Evolutionary conservation across 2,888 invertebrate genomes (phyloP), one percentile per base, ranked within the genome.

Genomic region (Gandaritis pyraliata): DNA sequence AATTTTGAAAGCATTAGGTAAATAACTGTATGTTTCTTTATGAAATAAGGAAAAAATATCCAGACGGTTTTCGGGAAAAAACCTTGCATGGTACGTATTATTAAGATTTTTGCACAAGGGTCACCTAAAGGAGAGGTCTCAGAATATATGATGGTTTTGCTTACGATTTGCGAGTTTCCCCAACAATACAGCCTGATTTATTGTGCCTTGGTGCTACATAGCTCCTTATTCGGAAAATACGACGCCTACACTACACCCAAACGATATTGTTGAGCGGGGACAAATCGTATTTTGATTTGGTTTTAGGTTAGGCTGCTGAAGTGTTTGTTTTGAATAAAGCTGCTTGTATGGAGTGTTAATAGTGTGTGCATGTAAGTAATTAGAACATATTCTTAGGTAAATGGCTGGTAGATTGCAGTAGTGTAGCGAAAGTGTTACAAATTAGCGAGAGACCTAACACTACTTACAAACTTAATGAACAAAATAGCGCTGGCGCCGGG

Each of bases 181-280:
- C 71, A 76, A 85, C 84, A 82, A 84, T 83, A 76, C 79, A 76
- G 70, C 66, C 78, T 84, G 84, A 84, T 84, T 85, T 84, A 84
- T 85, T 75, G 81, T 59, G 72, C 68, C 71, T 73, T 72, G 78
- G 75, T 74, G 80, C 76, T 74, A 77, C 81, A 75, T 72, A 76
- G 76, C 63, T 75, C 78, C 80, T 76, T 79, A 81, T 81, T 77
- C 69, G 75, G 78, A 73, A 76, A 77, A 75, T 72, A 69, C 66
- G 74, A 73, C 74, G 77, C 77, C 77, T 76, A 80, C 75, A 77
- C 75, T 70, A 68, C 72, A 72, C 70, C 74, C 67, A 72, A 73
- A 76, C 72, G 72, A 74, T 76, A 78, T 77, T 77, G 74, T 71
- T 66, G 64, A 69, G 61, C 61, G 64, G 64, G 63, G 67, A 69